Conservation (phyloP, 2,797 vertebrate genomes). For the Xiphorhynchus erythropygius region DNA sequence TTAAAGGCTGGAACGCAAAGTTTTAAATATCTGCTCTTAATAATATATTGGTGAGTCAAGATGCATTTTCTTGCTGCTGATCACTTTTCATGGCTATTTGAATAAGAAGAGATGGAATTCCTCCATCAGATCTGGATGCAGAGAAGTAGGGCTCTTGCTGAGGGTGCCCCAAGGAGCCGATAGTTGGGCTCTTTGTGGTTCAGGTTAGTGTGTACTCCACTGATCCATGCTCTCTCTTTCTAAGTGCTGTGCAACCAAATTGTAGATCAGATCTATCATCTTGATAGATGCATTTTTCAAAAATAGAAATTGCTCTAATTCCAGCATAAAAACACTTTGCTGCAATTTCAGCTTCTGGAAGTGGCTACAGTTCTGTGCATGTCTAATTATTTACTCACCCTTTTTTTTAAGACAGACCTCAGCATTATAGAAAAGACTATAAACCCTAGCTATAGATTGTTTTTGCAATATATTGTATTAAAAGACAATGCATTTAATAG, state of each 20-base stretch:
- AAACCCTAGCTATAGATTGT: not conserved
- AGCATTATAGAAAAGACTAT: not conserved
- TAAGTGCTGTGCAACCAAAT: not conserved
- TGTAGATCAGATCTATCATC: not conserved
- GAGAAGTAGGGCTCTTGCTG: not conserved
- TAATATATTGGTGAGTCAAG: not conserved
- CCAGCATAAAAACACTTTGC: not conserved
- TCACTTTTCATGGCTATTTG: not conserved
- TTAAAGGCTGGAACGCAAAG: not conserved
- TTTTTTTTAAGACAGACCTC: not conserved
- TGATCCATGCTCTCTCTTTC: not conserved
- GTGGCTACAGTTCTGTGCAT: not conserved
- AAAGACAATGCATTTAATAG: not conserved
- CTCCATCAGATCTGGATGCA: fast-evolving
- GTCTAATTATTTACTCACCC: not conserved
- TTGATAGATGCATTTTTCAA: not conserved
- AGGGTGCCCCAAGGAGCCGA: not conserved
- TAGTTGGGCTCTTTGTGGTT: not conserved
- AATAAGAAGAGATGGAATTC: not conserved
- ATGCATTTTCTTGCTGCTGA: not conserved
- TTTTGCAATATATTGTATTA: not conserved
- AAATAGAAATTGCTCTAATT: not conserved
- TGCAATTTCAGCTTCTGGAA: not conserved
- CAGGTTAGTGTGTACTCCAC: not conserved
- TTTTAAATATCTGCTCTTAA: not conserved